phyloP scores from a whole-genome alignment of 2,113 vertebrate genomes.

The Sinocyclocheilus maitianheensis region DNA sequence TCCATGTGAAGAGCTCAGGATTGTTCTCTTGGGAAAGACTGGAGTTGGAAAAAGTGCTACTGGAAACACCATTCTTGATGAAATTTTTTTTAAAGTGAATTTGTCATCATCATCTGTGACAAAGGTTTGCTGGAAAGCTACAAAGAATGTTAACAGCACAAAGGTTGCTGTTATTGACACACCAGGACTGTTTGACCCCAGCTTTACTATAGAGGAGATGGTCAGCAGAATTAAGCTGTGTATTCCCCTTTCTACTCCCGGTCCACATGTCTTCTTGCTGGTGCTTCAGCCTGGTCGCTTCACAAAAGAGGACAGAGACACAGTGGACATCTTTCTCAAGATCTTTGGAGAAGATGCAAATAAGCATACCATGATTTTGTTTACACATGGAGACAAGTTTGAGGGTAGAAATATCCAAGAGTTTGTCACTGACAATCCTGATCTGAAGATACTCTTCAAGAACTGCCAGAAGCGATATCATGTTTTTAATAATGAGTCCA shows the following conservation, averaged over 20 bases:
- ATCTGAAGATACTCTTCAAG: background rate
- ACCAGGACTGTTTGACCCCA: constrained; percentile 48
- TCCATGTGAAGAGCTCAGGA: constrained; percentile 24
- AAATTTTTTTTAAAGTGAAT: constrained; percentile 26
- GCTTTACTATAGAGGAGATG: constrained; percentile 25
- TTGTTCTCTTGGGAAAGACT: constrained; percentile 51
- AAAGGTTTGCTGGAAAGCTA: constrained; percentile 23
- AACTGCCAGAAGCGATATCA: constrained; percentile 19
- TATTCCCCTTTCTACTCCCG: constrained; percentile 50
- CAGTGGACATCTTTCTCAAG: constrained; percentile 45
- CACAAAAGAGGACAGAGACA: constrained; percentile 50
- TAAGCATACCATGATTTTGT: constrained; percentile 44
- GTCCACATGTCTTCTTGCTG: constrained; percentile 54
- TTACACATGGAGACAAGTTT: constrained; percentile 51
- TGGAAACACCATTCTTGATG: constrained; percentile 52
- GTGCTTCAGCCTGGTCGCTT: constrained; percentile 48
- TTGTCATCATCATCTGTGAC: constrained; percentile 26
- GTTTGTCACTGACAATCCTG: background rate
- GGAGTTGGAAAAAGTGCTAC: constrained; percentile 21
- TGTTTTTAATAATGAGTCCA: constrained; percentile 19
- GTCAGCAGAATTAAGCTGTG: constrained; percentile 38
- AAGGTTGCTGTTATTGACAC: constrained; percentile 54
- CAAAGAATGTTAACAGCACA: background rate
- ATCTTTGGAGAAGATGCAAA: constrained; percentile 34
- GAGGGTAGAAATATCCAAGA: constrained; percentile 29